Percentiles rank a stretch among this genome's conserved stretches.
Evolutionary conservation across 1,140 invertebrate genomes (phyloP).

Genomic region (Macrocentrus cingulum): DNA sequence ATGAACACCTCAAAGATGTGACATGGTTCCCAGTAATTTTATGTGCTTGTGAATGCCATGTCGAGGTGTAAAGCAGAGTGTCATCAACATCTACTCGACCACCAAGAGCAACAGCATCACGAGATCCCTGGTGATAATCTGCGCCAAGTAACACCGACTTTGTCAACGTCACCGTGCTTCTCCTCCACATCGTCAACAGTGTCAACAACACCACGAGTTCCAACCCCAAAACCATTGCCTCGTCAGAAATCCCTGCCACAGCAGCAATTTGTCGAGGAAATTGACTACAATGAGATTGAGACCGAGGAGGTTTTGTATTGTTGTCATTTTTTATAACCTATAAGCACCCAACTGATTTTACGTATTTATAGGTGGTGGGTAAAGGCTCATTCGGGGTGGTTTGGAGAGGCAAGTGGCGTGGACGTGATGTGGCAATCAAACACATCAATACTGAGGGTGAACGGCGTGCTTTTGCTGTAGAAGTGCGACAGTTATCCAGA

Average conservation of each 20-base stretch:
- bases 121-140: neutral
- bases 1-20: neutral
- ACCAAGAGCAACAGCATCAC: neutral
- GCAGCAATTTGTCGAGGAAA: constrained; percentile 64
- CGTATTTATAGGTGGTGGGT: constrained; percentile 74
- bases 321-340: constrained; percentile 2
- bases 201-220: neutral
- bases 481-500: constrained; percentile 85
- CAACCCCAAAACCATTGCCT: constrained; percentile 12
- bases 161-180: constrained; percentile 2
- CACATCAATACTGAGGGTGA: constrained; percentile 88
- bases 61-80: neutral
- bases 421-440: constrained; percentile 88
- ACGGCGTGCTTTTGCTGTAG: constrained; percentile 77
- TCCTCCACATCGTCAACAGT: constrained; percentile 1
- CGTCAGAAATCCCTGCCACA: constrained; percentile 32
- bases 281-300: constrained; percentile 63
- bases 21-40: neutral
- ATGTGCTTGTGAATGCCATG: neutral
- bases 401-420: constrained; percentile 84
- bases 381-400: constrained; percentile 97
- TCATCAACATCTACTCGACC: neutral
- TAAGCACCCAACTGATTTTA: neutral
- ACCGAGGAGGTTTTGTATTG: constrained; percentile 55
- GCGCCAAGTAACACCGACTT: neutral